Conservation (phyloP, 2,113 vertebrate species). For the Pygoscelis adeliae region DNA sequence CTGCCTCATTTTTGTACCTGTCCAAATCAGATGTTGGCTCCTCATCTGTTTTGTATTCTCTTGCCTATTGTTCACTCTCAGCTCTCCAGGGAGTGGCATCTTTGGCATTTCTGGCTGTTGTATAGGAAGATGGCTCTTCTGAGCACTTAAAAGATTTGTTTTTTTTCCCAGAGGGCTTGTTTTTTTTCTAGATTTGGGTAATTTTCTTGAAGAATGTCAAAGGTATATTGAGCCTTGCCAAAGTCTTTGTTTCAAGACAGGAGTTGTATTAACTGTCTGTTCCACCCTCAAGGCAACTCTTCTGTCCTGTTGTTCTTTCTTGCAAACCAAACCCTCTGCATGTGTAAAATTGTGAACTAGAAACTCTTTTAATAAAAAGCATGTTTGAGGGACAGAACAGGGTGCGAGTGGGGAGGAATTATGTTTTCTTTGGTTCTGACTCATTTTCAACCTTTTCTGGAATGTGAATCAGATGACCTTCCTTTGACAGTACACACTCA, state of each 20-base stretch:
- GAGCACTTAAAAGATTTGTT: neutral
- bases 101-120: neutral
- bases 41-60: neutral
- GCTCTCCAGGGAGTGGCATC: neutral
- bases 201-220: neutral
- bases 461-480: slow-evolving; percentile 56
- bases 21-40: neutral
- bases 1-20: neutral
- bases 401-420: neutral
- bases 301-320: neutral
- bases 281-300: neutral
- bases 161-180: neutral
- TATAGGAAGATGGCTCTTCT: neutral
- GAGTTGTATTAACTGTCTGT: neutral
- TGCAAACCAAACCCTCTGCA: neutral
- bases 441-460: slow-evolving; percentile 56
- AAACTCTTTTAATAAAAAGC: neutral
- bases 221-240: neutral
- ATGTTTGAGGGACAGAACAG: neutral
- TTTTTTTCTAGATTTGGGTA: neutral
- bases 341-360: neutral
- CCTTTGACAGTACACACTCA: slow-evolving; percentile 2
- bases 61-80: neutral
- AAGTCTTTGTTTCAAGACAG: neutral
- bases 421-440: slow-evolving; percentile 44